phyloP scores from a whole-genome alignment of 64 coral and sea anemone genomes.

The Montipora capricornis region DNA sequence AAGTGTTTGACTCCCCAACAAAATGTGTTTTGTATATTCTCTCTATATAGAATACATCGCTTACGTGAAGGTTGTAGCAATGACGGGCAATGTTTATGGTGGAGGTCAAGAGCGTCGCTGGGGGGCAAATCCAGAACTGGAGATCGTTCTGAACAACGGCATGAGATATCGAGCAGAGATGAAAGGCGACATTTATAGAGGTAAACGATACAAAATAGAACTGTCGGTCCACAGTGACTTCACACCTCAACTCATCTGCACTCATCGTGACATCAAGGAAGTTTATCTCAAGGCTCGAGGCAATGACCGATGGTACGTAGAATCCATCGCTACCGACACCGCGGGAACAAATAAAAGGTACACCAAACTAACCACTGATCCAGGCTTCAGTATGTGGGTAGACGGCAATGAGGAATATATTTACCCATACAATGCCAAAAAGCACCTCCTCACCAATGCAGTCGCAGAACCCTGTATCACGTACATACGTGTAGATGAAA shows the following conservation, averaged over 20 bases:
- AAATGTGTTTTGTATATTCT: background rate
- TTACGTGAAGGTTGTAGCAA: constrained; percentile 4
- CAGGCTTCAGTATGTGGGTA: constrained; percentile 13
- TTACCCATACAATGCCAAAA: constrained; percentile 23
- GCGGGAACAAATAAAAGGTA: background rate
- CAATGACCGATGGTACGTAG: constrained; percentile 14
- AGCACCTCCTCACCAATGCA: constrained; percentile 24
- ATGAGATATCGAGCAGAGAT: background rate
- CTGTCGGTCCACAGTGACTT: background rate
- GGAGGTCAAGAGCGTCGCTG: background rate
- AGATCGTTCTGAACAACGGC: constrained; percentile 7
- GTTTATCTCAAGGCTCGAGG: background rate
- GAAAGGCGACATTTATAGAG: background rate
- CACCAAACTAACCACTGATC: constrained; percentile 19
- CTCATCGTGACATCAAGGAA: background rate
- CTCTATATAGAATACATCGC: background rate
- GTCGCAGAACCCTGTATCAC: constrained; percentile 35
- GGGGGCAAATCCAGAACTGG: background rate
- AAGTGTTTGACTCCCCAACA: background rate
- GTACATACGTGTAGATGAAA: constrained; percentile 8
- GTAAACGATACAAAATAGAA: background rate
- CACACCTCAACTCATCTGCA: background rate
- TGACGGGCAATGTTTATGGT: background rate
- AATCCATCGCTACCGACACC: background rate
- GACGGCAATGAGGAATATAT: background rate